Base-by-base conservation (phyloP, 2,888 invertebrate genomes). In the Priapulus caudatus region DNA sequence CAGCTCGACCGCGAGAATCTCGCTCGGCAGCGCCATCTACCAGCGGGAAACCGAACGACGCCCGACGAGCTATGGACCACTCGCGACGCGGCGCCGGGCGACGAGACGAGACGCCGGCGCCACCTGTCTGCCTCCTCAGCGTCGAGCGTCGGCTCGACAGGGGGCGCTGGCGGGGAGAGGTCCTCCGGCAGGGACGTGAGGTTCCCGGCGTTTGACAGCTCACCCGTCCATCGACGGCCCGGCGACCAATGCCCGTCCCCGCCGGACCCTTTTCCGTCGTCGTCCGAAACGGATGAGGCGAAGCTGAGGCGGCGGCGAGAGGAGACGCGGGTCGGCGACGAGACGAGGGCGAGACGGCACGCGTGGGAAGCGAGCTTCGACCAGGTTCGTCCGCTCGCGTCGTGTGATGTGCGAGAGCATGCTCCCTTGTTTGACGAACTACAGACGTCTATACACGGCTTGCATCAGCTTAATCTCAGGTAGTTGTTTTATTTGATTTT, bases 381-480 rank as follows among this genome's bases (percentile, higher is more conserved):
- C n/a, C n/a, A n/a, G n/a, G n/a, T n/a, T n/a, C 10, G n/a, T 10
- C 33, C 10, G n/a, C 33, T 33, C 10, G 33, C 33, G 10, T 10
- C 10, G 10, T 33, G 33, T n/a, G 10, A 33, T 33, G 33, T 33
- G n/a, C 10, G 10, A 33, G 33, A 33, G n/a, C 33, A 33, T 33
- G 33, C 33, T 33, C 10, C 33, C n/a, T 33, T 33, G 33, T 10
- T 10, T 10, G 33, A 33, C 10, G 33, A 33, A n/a, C n/a, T 33
- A n/a, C 10, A 33, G 33, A 33, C 10, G 10, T 10, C 33, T 10
- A n/a, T n/a, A 33, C 33, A 33, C 10, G n/a, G n/a, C n/a, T 33
- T 33, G 33, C 33, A 33, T 33, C 33, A 33, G n/a, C 10, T 33
- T n/a, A 33, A 33, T 33, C 33, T 33, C 33, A 33, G 33, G 33